Conservation (phyloP, 2,797 vertebrate genomes). For the Mus minutoides region DNA sequence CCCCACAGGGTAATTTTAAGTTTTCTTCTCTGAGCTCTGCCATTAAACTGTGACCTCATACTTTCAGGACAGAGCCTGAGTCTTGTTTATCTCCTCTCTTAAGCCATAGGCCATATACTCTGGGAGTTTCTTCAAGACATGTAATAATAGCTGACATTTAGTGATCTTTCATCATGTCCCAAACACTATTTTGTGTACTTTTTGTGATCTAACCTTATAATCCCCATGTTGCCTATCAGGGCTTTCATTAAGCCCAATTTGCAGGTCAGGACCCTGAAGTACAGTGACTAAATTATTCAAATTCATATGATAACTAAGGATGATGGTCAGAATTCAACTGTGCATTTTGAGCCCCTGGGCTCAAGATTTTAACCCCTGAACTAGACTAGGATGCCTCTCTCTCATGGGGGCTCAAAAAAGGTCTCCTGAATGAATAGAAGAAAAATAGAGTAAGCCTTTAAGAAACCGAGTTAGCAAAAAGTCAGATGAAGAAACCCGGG, state of each 20-base stretch:
- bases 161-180: not conserved
- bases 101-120: not conserved
- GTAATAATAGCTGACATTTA: constrained; percentile 35
- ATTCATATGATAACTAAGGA: not conserved
- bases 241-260: constrained; percentile 19
- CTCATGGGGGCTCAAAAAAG: not conserved
- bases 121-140: not conserved
- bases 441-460: not conserved
- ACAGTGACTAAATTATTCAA: not conserved
- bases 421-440: not conserved
- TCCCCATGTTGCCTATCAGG: not conserved
- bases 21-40: not conserved
- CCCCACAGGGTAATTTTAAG: not conserved
- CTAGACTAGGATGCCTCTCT: not conserved
- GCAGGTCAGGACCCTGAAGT: not conserved
- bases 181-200: not conserved
- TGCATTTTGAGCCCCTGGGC: not conserved
- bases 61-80: not conserved
- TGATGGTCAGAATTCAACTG: not conserved
- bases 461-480: not conserved
- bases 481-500: not conserved
- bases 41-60: not conserved
- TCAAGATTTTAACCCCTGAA: not conserved
- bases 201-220: constrained; percentile 43
- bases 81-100: not conserved